Base-by-base conservation (phyloP, 1,140 invertebrate species). In the Ganaspis sp. region DNA sequence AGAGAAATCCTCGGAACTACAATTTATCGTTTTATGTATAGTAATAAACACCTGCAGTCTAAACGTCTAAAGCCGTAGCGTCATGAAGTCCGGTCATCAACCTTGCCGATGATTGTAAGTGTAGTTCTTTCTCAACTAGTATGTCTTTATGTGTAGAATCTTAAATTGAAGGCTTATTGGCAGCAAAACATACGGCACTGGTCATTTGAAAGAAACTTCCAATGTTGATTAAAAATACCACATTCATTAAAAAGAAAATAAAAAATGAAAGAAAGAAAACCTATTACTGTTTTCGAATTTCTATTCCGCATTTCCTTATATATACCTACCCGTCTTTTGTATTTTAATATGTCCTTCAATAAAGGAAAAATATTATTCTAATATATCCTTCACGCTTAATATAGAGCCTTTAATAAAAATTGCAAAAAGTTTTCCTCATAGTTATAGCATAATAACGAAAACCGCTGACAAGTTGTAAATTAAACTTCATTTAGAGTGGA, bases 71-170 rank as follows among this genome's bases (percentile, higher is more conserved):
- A 49, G 45, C 45, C 15, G 17, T 49, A 49, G 45, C 2, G 29
- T 34, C 45, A 17, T 49, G 17, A 49, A n/a, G 45, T 49, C 45
- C 45, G 45, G 45, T 49, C 45, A 49, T 49, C 45, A 49, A 49
- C 45, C 45, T 49, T n/a, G n/a, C 42, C n/a, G 42, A 15, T 49
- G 45, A 49, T 49, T 49, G 45, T n/a, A 49, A 49, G 17, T 49
- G 45, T 49, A 49, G 45, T 49, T 49, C 17, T n/a, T 49, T 49
- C 15, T 49, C 45, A 49, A 49, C 45, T n/a, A 17, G 45, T 49
- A 49, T n/a, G 42, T 17, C 45, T 49, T 8, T 49, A 17, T n/a
- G n/a, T 49, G 17, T 45, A n/a, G n/a, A 49, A 49, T 49, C 45
- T 15, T 4, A 17, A 49, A 49, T 49, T 49, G 45, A 49, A 15